Percentiles rank a stretch among this genome's conserved stretches.
These are phyloP conservation scores for Ophioderma brevispina DNA, from an alignment of 35 echinoderm and acorn worm species.

Conservation along the genomic window DNA sequence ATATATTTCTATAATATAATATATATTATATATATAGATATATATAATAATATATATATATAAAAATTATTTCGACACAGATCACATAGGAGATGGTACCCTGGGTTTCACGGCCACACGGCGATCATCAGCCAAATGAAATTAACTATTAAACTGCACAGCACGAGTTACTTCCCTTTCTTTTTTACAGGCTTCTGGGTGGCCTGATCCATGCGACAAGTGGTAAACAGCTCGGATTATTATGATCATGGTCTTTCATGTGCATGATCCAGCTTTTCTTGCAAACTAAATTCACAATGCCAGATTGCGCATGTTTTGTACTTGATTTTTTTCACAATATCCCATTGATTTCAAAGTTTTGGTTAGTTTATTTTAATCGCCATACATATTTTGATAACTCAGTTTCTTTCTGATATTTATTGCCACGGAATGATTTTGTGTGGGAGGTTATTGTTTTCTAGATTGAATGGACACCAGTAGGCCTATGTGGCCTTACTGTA, in stretches of 20 bases:
- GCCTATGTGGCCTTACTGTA: not conserved
- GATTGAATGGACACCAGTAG: conserved; percentile 10
- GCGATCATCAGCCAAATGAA: not conserved
- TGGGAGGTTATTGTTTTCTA: conserved; percentile 24
- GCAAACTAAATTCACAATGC: not conserved
- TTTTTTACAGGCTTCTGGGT: not conserved
- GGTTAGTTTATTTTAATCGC: not conserved
- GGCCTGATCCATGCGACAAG: not conserved
- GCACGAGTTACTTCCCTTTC: no score
- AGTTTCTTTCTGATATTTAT: conserved; percentile 10
- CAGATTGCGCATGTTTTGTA: conserved; percentile 1
- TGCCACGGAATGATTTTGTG: no score
- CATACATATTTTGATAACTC: conserved; percentile 24
- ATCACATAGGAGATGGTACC: no score
- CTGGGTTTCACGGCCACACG: no score
- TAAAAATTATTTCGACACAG: no score
- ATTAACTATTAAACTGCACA: not conserved
- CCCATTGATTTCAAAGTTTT: not conserved
- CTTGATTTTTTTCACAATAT: not conserved
- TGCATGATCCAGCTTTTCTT: not conserved
- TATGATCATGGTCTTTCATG: not conserved
- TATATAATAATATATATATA: no score
- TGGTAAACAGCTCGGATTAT: not conserved
- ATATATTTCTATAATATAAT: no score
- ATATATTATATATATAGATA: no score